Conservation (phyloP, 2,797 vertebrate genomes). For the Melanotaenia trifasciata region DNA sequence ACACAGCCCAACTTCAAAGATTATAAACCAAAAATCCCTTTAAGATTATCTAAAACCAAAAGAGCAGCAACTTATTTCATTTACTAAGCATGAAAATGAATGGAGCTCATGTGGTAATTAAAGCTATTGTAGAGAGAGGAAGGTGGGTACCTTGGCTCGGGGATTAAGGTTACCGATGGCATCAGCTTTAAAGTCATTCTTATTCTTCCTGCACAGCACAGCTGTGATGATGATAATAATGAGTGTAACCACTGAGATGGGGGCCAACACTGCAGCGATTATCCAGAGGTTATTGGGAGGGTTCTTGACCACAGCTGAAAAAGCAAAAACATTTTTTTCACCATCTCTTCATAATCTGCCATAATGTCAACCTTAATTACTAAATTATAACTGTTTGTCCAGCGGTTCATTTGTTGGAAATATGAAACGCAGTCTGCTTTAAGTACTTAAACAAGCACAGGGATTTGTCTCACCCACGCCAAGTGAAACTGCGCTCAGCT, state of each 20-base stretch:
- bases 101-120: neutral
- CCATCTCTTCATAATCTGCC: slow-evolving; percentile 14
- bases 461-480: slow-evolving; percentile 36
- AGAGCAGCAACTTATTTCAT: neutral
- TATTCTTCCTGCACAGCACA: slow-evolving; percentile 98
- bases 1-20: neutral
- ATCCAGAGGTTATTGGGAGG: slow-evolving; percentile 99
- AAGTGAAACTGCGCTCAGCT: slow-evolving; percentile 32
- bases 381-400: slow-evolving; percentile 3
- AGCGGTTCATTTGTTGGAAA: slow-evolving; percentile 23
- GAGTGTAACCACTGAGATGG: slow-evolving; percentile 93
- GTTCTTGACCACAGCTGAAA: slow-evolving; percentile 94
- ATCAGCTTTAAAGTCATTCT: slow-evolving; percentile 95
- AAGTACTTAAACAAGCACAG: slow-evolving; percentile 38
- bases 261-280: slow-evolving; percentile 94
- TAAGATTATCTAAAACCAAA: neutral
- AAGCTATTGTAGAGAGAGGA: neutral
- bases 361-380: slow-evolving; percentile 12
- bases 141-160: slow-evolving; percentile 88
- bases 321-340: slow-evolving; percentile 25
- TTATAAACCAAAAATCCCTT: neutral
- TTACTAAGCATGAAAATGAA: slow-evolving; percentile 10
- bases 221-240: slow-evolving; percentile 98
- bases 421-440: slow-evolving; percentile 18
- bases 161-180: slow-evolving; percentile 94